phyloP scores from a whole-genome alignment of 2,113 vertebrate species.

The Tursiops truncatus region DNA sequence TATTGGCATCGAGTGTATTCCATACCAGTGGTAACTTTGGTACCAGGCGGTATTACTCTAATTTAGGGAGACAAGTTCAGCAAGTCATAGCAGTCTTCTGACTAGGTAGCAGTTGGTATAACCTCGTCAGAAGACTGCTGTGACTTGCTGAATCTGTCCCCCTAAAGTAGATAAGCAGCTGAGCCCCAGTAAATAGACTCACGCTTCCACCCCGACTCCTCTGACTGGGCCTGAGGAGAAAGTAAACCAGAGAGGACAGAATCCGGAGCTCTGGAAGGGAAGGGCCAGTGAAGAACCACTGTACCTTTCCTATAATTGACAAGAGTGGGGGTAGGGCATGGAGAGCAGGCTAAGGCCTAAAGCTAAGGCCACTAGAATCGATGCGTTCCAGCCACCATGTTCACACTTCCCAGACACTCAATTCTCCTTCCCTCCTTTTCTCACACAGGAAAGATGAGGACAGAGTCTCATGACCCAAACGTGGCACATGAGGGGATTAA shows the following conservation, averaged over 20 bases:
- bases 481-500: background rate
- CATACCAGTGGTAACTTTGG: background rate
- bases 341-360: background rate
- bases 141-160: background rate
- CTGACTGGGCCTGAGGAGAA: background rate
- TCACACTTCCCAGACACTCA: background rate
- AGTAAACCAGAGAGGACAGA: background rate
- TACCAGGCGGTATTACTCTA: background rate
- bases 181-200: background rate
- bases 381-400: background rate
- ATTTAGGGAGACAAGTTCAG: background rate
- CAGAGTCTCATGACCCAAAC: background rate
- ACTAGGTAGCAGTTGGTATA: background rate
- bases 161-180: background rate
- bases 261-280: background rate
- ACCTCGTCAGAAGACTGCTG: background rate
- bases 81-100: background rate
- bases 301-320: background rate
- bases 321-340: background rate
- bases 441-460: conserved; percentile 1
- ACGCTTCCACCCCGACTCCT: background rate
- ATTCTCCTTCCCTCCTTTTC: conserved; percentile 24
- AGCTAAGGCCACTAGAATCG: background rate
- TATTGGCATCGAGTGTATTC: background rate
- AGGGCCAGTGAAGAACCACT: background rate